Evolutionary conservation across 2,888 invertebrate species (phyloP).

Genomic region (Polyommatus iphigenia): DNA sequence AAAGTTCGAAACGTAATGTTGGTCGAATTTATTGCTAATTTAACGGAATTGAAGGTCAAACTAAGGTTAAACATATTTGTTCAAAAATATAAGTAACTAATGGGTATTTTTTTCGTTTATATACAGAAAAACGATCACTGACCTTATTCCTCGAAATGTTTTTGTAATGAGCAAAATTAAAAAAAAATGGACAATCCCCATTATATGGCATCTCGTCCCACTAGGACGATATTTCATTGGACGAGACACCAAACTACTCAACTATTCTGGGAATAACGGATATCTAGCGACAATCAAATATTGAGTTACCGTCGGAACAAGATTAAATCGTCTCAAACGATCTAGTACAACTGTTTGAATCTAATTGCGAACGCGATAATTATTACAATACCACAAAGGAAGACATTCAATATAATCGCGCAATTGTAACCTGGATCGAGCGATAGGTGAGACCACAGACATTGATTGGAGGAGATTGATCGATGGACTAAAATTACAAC

Average conservation of each 20-base stretch:
- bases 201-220: no score
- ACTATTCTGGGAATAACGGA: background rate
- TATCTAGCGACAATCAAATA: constrained; percentile 2
- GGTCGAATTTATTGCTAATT: no score
- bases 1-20: no score
- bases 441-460: background rate
- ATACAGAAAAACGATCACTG: no score
- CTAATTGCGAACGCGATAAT: constrained; percentile 9
- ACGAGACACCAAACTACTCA: background rate
- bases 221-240: no score
- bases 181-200: no score
- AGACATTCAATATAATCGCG: background rate
- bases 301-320: background rate
- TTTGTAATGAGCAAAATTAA: no score
- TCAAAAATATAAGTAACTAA: no score
- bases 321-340: constrained; percentile 10
- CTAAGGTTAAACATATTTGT: no score
- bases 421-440: background rate
- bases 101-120: no score
- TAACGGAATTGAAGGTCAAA: no score
- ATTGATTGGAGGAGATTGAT: background rate
- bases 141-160: no score
- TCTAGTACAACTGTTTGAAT: constrained; percentile 11
- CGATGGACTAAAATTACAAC: background rate
- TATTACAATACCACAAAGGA: constrained; percentile 12